Conservation (phyloP, 2,797 vertebrate genomes). For the Micromesistius poutassou region DNA sequence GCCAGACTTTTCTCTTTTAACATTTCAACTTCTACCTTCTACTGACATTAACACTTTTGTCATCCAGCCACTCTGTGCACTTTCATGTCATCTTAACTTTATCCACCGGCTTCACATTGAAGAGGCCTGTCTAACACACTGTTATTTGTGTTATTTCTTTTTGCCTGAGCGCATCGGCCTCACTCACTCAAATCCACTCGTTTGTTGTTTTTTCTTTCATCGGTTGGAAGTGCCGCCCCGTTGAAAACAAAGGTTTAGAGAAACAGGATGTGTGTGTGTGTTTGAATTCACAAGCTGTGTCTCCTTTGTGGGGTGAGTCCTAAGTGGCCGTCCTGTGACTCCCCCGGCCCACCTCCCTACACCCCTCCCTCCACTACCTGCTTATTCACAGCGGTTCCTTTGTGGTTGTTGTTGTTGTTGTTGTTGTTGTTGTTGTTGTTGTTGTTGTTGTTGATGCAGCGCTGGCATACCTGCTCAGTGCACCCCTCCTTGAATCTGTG, state of each 20-base stretch:
- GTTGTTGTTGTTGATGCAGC: too few species aligned
- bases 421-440: too few species aligned
- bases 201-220: neutral
- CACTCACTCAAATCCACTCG: neutral
- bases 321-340: constrained; percentile 7
- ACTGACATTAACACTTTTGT: neutral
- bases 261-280: neutral
- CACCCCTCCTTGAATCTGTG: neutral
- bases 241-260: constrained; percentile 10
- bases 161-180: neutral
- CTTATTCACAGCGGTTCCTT: neutral
- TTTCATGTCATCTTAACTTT: neutral
- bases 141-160: neutral
- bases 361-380: constrained; percentile 12
- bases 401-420: neutral
- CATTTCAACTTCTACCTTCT: neutral
- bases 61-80: neutral
- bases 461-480: neutral
- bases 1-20: neutral
- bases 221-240: neutral
- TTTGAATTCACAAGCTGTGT: constrained; percentile 6
- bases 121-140: neutral
- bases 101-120: neutral
- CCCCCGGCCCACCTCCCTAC: constrained; percentile 22
- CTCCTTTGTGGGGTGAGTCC: constrained; percentile 18